These are phyloP conservation scores for Liasis olivaceus DNA, from an alignment of 2,797 vertebrate genomes.

Conservation along the genomic window DNA sequence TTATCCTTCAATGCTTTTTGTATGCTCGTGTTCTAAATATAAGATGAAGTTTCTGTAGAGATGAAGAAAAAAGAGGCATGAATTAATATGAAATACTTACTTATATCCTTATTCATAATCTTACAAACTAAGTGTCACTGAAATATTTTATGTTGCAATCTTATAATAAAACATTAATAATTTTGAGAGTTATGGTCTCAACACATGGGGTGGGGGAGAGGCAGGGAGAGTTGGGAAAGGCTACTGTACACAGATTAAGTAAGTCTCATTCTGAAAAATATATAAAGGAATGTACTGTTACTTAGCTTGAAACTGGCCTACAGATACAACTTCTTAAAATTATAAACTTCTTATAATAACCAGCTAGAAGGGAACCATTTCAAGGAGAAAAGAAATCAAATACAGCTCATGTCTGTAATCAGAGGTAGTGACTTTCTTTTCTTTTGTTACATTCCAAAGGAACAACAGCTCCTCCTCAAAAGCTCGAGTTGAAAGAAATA, in stretches of 20 bases:
- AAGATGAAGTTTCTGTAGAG: slow-evolving; percentile 52
- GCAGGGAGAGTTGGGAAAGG: neutral
- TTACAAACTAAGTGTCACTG: neutral
- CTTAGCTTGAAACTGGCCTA: neutral
- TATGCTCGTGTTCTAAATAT: slow-evolving; percentile 56
- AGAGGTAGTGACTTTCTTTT: neutral
- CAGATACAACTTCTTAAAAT: neutral
- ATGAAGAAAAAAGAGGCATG: neutral
- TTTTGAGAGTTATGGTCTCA: neutral
- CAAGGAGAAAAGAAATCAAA: neutral
- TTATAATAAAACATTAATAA: neutral
- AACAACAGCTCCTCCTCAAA: neutral
- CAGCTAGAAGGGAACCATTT: neutral
- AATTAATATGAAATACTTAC: neutral
- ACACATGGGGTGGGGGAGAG: no score
- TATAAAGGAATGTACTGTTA: neutral
- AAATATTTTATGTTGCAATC: neutral
- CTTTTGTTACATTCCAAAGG: neutral
- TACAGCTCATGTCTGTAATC: neutral
- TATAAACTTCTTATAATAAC: neutral
- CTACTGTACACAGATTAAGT: neutral
- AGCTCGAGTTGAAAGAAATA: neutral
- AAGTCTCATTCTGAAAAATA: neutral
- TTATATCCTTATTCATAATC: neutral
- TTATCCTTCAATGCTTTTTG: slow-evolving; percentile 27